These are phyloP conservation scores for Anabas testudineus DNA, from an alignment of 2,797 vertebrate genomes.

Conservation along the genomic window DNA sequence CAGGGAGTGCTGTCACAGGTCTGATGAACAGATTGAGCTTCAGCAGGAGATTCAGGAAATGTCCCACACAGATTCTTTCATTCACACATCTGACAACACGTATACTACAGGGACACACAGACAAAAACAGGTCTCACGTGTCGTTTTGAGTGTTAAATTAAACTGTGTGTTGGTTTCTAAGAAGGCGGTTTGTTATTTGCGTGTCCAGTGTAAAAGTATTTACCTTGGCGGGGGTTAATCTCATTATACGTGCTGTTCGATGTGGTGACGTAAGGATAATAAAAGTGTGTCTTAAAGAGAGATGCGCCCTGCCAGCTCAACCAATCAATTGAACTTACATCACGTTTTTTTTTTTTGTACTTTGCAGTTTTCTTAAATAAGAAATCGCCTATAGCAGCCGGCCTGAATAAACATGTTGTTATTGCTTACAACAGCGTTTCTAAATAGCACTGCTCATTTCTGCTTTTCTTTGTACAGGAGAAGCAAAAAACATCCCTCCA, in stretches of 20 bases:
- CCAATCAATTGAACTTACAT: conserved; percentile 28
- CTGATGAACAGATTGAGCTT: conserved; percentile 70
- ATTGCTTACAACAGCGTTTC: conserved; percentile 29
- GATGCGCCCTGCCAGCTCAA: neutral
- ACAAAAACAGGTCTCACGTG: neutral
- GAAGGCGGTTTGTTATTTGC: conserved; percentile 30
- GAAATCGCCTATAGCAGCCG: conserved; percentile 17
- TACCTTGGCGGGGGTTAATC: conserved; percentile 24
- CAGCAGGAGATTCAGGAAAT: conserved; percentile 61
- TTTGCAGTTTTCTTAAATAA: conserved; percentile 36
- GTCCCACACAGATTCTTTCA: conserved; percentile 73
- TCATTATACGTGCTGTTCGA: conserved; percentile 44
- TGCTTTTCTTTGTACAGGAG: conserved; percentile 79
- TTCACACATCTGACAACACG: conserved; percentile 62
- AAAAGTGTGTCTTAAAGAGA: conserved; percentile 20
- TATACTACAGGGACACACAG: conserved; percentile 13
- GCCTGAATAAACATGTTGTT: conserved; percentile 46
- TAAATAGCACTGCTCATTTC: conserved; percentile 39
- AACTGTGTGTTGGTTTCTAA: conserved; percentile 26
- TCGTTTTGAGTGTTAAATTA: neutral
- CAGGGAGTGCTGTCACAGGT: conserved; percentile 75
- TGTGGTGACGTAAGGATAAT: conserved; percentile 51
- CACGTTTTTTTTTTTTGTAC: conserved; percentile 11
- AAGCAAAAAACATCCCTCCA: conserved; percentile 98
- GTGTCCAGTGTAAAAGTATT: conserved; percentile 22